Percentiles rank a stretch among this genome's conserved stretches.
Conservation (phyloP, 2,888 invertebrate species). For the Amaurobius ferox region DNA sequence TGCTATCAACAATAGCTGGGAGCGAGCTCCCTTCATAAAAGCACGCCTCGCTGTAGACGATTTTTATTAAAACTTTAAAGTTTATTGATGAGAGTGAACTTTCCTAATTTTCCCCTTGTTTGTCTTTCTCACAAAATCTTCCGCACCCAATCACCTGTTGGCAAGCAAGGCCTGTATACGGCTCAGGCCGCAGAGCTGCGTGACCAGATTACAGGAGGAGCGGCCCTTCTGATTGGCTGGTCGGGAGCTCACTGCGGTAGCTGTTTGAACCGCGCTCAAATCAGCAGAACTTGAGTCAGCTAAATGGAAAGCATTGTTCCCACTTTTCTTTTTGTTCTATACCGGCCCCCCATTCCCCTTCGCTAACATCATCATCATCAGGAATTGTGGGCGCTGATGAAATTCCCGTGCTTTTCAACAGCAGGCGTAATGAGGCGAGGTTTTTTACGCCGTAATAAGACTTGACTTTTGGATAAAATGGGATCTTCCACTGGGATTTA, state of each 20-base stretch:
- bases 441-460: not conserved
- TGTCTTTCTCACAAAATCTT: slow-evolving; percentile 67
- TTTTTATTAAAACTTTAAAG: slow-evolving; percentile 72
- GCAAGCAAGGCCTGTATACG: slow-evolving; percentile 38
- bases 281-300: slow-evolving; percentile 68
- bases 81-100: slow-evolving; percentile 71
- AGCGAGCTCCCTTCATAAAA: slow-evolving; percentile 52
- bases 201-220: slow-evolving; percentile 65
- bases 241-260: slow-evolving; percentile 52
- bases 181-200: slow-evolving; percentile 65
- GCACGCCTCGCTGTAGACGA: slow-evolving; percentile 59
- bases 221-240: slow-evolving; percentile 57
- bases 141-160: slow-evolving; percentile 69
- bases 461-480: not conserved
- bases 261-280: slow-evolving; percentile 53
- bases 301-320: slow-evolving; percentile 66
- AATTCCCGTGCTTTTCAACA: slow-evolving; percentile 34
- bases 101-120: slow-evolving; percentile 69
- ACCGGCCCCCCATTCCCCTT: not conserved
- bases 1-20: slow-evolving; percentile 39
- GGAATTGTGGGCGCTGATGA: slow-evolving; percentile 54
- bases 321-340: slow-evolving; percentile 29
- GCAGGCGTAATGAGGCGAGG: not conserved
- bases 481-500: not conserved
- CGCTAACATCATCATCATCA: slow-evolving; percentile 55